Conservation (phyloP, 2,113 vertebrate species). For the Bambusicola thoracicus region DNA sequence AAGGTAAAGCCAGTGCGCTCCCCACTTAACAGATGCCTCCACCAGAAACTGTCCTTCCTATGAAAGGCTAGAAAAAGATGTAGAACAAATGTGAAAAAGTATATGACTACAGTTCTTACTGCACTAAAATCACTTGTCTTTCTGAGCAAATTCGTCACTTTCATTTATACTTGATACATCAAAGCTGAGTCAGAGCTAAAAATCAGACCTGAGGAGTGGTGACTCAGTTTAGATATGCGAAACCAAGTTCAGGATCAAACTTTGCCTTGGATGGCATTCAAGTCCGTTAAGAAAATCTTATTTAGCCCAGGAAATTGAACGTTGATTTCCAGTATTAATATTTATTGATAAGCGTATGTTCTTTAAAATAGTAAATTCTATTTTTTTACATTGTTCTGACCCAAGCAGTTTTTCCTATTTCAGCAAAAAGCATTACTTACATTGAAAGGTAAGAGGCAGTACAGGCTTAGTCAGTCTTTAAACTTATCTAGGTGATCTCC, state of each 20-base stretch:
- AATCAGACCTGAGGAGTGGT: neutral
- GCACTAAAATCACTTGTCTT: neutral
- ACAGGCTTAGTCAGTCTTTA: neutral
- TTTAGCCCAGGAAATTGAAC: neutral
- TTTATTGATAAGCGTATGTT: neutral
- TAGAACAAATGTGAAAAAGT: neutral
- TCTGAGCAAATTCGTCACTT: slow-evolving; percentile 29
- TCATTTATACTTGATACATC: slow-evolving; percentile 13
- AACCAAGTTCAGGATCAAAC: neutral
- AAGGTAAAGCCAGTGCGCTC: neutral
- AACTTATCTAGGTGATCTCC: neutral
- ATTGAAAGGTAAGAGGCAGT: neutral
- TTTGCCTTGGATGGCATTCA: neutral
- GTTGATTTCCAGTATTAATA: neutral
- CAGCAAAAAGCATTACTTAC: neutral
- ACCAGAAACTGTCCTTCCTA: neutral
- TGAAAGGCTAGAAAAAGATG: neutral
- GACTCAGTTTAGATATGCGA: neutral
- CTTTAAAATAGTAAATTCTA: neutral
- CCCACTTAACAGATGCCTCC: neutral
- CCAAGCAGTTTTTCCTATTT: neutral
- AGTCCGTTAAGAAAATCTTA: neutral
- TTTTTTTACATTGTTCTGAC: neutral
- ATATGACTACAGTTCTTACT: neutral
- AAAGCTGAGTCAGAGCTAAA: neutral